A percentile compares a stretch with the other conserved stretches of the same genome.
phyloP scores from a whole-genome alignment of 2,113 vertebrate species.

The Meleagris gallopavo region DNA sequence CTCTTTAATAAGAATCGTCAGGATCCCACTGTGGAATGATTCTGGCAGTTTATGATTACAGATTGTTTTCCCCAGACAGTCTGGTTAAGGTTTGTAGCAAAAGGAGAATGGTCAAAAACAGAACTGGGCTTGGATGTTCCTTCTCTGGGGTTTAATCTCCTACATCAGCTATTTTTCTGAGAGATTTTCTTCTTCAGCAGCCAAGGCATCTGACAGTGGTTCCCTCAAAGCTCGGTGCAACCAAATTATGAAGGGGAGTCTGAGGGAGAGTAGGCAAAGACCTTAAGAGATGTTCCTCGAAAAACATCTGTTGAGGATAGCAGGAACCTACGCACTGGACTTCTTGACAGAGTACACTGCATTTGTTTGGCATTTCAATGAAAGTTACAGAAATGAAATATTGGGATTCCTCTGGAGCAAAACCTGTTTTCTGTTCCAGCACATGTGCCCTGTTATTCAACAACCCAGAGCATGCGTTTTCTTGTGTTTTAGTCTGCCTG shows the following conservation, averaged over 20 bases:
- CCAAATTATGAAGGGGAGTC: background rate
- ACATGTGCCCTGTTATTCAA: accelerated
- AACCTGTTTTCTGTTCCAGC: background rate
- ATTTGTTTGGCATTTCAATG: background rate
- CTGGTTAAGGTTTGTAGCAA: background rate
- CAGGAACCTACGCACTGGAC: background rate
- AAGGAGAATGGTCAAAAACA: conserved; percentile 25
- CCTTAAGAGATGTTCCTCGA: background rate
- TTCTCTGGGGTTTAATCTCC: background rate
- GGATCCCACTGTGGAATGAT: conserved; percentile 49
- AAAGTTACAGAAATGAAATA: background rate
- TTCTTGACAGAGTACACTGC: background rate
- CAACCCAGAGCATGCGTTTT: background rate
- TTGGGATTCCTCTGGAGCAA: background rate
- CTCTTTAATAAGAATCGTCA: conserved; percentile 73
- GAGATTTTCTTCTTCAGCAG: conserved; percentile 8
- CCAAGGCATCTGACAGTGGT: accelerated
- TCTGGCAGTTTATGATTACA: conserved; percentile 56
- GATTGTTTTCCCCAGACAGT: background rate
- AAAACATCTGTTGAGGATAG: background rate
- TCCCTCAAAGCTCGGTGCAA: background rate
- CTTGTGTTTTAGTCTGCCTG: background rate
- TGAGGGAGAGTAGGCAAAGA: background rate
- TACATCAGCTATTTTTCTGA: background rate
- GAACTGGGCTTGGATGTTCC: background rate